Evolutionary conservation across 30 jellyfish, hydroid and myxozoan genomes (phyloP).

Genomic region (Aurelia coerulea): DNA sequence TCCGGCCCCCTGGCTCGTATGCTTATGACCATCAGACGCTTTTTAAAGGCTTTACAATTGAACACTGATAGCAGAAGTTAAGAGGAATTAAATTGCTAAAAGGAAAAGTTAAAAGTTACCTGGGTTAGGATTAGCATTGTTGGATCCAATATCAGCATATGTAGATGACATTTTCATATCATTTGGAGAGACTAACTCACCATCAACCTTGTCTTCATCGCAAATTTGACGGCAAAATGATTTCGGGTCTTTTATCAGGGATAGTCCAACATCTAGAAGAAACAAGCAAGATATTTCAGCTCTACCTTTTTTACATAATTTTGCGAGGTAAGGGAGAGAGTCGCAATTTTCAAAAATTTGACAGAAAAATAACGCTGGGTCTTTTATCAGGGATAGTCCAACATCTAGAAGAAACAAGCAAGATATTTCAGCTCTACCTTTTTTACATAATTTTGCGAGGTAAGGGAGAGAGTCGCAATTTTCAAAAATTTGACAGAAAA

Average conservation of each 20-base stretch:
- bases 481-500: conserved; percentile 53
- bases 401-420: conserved; percentile 17
- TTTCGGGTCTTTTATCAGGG: conserved; percentile 63
- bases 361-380: conserved; percentile 49
- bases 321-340: no score
- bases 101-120: conserved; percentile 15
- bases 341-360: conserved; percentile 8
- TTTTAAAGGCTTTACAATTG: no score
- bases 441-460: no score
- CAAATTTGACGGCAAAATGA: conserved; percentile 67
- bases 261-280: conserved; percentile 54
- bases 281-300: not conserved
- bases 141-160: conserved; percentile 70
- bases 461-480: no score
- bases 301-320: no score
- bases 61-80: no score
- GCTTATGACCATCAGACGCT: no score
- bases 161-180: conserved; percentile 29
- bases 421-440: not conserved
- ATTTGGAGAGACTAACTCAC: not conserved
- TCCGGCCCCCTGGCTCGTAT: no score
- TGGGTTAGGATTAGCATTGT: conserved; percentile 65
- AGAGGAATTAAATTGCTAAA: no score
- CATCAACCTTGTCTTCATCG: not conserved
- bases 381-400: conserved; percentile 64